Evolutionary conservation across 2,113 vertebrate genomes (phyloP), one percentile per base, ranked within the genome.

Genomic region (Delphinus delphis): DNA sequence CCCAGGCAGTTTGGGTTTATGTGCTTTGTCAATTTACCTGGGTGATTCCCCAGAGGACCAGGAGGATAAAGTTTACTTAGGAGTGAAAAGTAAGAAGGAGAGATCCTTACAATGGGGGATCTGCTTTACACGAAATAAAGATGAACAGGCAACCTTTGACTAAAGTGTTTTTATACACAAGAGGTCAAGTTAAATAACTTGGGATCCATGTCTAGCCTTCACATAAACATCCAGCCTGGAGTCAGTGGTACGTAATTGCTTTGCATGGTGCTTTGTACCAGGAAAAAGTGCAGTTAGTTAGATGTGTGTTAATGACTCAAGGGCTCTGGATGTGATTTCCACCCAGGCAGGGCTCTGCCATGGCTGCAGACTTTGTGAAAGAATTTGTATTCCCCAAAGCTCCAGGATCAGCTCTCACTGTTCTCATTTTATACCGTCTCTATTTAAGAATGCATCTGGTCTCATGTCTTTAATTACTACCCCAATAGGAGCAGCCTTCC

Each of bases 1-100:
- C 88, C 96, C 74, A 77, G 84, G 77, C 67, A 95, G 82, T 95
- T 96, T 95, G 68, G 81, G 93, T 91, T 97, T 96, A 95, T 91
- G 77, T 83, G 73, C 62, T 97, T 96, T 94, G 94, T 88, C 96
- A 94, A 88, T 97, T 95, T 95, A 97, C 95, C 93, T 96, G 74
- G 6, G 4, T 71, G n/a, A 74, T 47, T 96, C 91, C 95, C 86
- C 33, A 13, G 88, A 95, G 58, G 55, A 67, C n/a, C 9, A 41
- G 44, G 33, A 92, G 58, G 88, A 94, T 98, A 86, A 88, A 94
- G 94, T 96, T 96, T 98, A 96, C 95, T 50, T 44, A 63, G 33
- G 28, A 88, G 67, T 63, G 47, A 95, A 96, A 96, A 93, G 36
- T 87, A 67, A 96, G 58, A 47, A 85, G 55, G 71, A 93, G 38